Conservation (phyloP, 35 echinoderm and acorn worm species). For the Apostichopus parvimensis region DNA sequence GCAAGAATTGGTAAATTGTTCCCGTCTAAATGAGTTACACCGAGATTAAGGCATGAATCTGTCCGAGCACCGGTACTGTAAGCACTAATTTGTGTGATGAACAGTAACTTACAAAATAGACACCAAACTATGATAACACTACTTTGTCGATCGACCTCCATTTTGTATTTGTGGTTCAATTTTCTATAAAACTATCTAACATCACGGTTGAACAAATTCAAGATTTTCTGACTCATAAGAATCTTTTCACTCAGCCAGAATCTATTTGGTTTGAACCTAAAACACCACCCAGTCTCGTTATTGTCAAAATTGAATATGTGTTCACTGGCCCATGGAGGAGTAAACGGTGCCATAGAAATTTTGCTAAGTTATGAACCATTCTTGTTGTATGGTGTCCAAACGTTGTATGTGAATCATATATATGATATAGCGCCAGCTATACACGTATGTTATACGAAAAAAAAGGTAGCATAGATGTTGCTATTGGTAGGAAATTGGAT, state of each 20-base stretch:
- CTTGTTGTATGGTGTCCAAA: too few species aligned
- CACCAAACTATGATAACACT: background rate
- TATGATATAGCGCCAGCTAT: too few species aligned
- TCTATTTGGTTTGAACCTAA: background rate
- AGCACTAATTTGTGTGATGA: background rate
- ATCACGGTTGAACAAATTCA: background rate
- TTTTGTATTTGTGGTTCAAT: background rate
- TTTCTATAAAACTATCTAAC: background rate
- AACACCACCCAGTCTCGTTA: background rate
- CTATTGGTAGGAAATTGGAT: too few species aligned
- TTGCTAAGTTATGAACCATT: too few species aligned
- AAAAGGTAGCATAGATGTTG: too few species aligned
- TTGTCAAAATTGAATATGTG: background rate
- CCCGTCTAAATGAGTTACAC: background rate
- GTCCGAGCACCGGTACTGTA: background rate
- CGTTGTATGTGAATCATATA: too few species aligned
- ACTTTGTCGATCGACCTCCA: background rate
- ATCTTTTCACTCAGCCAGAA: background rate
- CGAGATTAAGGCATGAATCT: background rate
- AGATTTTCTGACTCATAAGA: background rate
- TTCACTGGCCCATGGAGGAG: background rate
- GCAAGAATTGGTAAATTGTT: background rate
- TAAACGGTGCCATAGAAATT: too few species aligned
- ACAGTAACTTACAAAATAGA: background rate
- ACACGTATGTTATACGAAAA: background rate